A percentile compares a stretch with the other conserved stretches of the same genome.
Evolutionary conservation across 2,888 invertebrate species (phyloP).

Genomic region (Agonopterix subpropinquella): DNA sequence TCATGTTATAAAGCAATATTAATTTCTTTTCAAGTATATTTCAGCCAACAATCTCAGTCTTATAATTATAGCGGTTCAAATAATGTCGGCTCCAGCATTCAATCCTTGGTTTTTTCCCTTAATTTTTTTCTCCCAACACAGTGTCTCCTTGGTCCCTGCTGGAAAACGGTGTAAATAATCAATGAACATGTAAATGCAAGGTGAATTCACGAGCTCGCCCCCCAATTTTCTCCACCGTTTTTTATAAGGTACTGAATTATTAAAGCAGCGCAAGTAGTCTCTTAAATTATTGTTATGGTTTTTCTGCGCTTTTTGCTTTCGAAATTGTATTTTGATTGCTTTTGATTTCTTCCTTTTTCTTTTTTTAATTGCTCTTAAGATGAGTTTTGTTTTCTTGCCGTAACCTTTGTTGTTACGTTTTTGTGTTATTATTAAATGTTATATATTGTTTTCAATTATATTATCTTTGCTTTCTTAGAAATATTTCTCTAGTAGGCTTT

Average conservation of each 20-base stretch:
- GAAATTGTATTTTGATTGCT: slow-evolving; percentile 6
- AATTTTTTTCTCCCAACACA: slow-evolving; percentile 1
- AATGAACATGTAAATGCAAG: slow-evolving; percentile 59
- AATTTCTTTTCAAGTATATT: too few species aligned
- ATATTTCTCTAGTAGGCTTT: too few species aligned
- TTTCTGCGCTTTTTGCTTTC: slow-evolving; percentile 16
- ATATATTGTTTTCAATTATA: too few species aligned
- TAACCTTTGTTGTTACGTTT: too few species aligned
- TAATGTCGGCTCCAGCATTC: too few species aligned
- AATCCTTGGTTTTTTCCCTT: too few species aligned
- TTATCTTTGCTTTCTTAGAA: too few species aligned
- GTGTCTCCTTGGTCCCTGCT: slow-evolving; percentile 8
- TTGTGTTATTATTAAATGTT: too few species aligned
- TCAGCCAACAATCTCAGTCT: too few species aligned
- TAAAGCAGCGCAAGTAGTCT: slow-evolving; percentile 42
- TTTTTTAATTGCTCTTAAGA: not conserved
- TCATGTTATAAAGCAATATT: too few species aligned
- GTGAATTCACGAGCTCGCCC: slow-evolving; percentile 36
- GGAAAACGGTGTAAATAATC: slow-evolving; percentile 41
- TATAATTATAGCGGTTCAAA: too few species aligned
- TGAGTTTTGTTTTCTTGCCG: not conserved
- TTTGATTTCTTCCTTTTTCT: not conserved
- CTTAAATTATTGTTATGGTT: slow-evolving; percentile 57
- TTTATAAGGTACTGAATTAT: slow-evolving; percentile 62
- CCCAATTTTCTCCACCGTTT: slow-evolving; percentile 44